A percentile compares a stretch with the other conserved stretches of the same genome.
phyloP scores from a whole-genome alignment of 1,140 invertebrate genomes.

The Zophobas morio region DNA sequence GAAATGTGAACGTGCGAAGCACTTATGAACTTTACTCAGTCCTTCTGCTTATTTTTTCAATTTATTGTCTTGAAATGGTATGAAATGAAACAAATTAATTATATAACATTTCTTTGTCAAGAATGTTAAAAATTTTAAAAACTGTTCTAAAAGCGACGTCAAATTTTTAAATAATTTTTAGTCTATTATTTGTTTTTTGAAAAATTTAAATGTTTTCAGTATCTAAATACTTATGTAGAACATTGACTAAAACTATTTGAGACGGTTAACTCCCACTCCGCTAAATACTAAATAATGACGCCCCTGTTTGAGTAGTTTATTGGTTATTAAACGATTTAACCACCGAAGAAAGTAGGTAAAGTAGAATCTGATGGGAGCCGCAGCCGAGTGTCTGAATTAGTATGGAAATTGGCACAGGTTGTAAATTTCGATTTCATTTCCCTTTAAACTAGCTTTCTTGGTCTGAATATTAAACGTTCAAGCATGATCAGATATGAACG shows the following conservation, averaged over 20 bases:
- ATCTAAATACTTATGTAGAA: not conserved
- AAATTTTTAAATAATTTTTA: too few relatives aligned
- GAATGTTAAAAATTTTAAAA: too few relatives aligned
- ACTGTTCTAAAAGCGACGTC: too few relatives aligned
- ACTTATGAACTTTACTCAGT: too few relatives aligned
- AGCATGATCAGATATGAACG: slow-evolving; percentile 34
- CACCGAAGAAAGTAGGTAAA: slow-evolving; percentile 23
- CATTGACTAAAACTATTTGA: not conserved
- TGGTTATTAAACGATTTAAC: not conserved
- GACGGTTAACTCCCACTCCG: not conserved
- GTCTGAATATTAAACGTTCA: slow-evolving; percentile 39
- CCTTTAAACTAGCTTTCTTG: slow-evolving; percentile 39
- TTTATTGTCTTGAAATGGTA: too few relatives aligned
- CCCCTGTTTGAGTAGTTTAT: not conserved
- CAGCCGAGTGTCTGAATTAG: slow-evolving; percentile 26
- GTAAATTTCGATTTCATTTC: slow-evolving; percentile 42
- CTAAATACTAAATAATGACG: not conserved
- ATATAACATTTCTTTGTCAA: too few relatives aligned
- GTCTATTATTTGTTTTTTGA: too few relatives aligned
- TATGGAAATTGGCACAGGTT: slow-evolving; percentile 36
- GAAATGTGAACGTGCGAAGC: too few relatives aligned
- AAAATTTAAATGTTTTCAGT: too few relatives aligned
- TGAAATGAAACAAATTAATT: too few relatives aligned
- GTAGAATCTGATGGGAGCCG: slow-evolving; percentile 28
- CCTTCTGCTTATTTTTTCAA: too few relatives aligned